Conservation (phyloP, 2,797 vertebrate genomes). For the Anas flavirostris region DNA sequence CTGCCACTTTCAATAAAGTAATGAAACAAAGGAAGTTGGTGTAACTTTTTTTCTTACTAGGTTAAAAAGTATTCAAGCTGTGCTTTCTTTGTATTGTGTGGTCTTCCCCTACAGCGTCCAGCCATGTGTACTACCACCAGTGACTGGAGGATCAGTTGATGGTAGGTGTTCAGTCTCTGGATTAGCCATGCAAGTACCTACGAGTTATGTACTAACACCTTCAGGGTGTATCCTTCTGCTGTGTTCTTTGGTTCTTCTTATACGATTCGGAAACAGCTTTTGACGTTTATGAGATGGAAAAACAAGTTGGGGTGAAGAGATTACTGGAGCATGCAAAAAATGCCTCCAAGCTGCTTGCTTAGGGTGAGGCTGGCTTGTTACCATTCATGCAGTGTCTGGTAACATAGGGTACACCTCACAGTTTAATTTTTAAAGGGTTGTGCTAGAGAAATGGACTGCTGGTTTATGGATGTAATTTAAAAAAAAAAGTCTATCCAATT, state of each 20-base stretch:
- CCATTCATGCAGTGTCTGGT: rapidly evolving
- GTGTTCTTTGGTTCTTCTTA: background rate
- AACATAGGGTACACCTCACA: rapidly evolving
- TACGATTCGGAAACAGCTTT: too few species aligned
- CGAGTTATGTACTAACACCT: background rate
- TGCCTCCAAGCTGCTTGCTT: rapidly evolving
- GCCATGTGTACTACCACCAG: rapidly evolving
- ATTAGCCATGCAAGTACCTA: background rate
- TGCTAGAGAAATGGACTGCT: background rate
- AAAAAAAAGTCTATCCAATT: background rate
- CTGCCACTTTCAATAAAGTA: slow-evolving; percentile 79
- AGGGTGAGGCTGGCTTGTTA: background rate
- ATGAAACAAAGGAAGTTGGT: background rate
- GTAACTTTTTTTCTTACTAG: background rate
- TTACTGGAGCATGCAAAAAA: background rate
- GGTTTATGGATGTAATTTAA: background rate
- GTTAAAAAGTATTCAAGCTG: background rate
- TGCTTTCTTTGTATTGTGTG: background rate
- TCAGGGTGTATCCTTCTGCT: background rate
- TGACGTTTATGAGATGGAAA: rapidly evolving
- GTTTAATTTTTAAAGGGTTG: rapidly evolving
- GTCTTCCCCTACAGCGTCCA: background rate
- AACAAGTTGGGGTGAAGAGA: background rate
- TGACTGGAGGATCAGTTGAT: background rate
- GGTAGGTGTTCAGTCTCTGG: rapidly evolving